Evolutionary conservation across 1,140 invertebrate genomes (phyloP), one percentile per base, ranked within the genome.

Genomic region (Belonocnema kinseyi): DNA sequence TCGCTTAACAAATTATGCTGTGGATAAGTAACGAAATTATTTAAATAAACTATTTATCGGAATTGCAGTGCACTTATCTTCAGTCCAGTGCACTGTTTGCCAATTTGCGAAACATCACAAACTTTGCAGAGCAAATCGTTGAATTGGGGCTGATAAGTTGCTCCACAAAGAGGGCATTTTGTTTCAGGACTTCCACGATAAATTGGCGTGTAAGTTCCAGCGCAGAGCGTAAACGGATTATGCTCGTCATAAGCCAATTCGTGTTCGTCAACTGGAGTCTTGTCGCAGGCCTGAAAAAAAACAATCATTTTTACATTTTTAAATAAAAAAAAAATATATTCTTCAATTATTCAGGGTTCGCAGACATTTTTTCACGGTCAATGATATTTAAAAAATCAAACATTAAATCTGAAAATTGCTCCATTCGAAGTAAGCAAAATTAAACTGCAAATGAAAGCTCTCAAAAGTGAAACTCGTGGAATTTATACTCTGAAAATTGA

Each of bases 141-240:
- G 86, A 94, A 98, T 86, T 97, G 93, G 0, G 98, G 97, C 70
- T 96, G 91, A 90, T 97, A 99, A 71, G 94, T 95, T 4, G 98
- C 96, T n/a, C 94, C 94, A 90, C 98, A 99, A 12, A 99, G 94
- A 0, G 98, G 95, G 89, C 98, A 99, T 83, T 97, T 99, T 6
- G 97, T 95, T 88, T 99, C 97, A 0, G 97, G 96, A 87, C 98
- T 99, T 77, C 99, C 99, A 86, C 95, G 93, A 83, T 99, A 99
- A 74, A 99, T 97, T 0, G 99, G 98, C 33, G 95, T 96, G 91
- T 97, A 99, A 11, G 95, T 96, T 21, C 95, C 94, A 0, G 96
- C 98, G 92, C 99, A 99, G 16, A 99, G 93, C 61, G 94, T 95
- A 90, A 99, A 99, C 4, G 99, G 99, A 93, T 99, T 99, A 88